Percentiles rank a stretch among this genome's conserved stretches.
Evolutionary conservation across 2,113 vertebrate genomes (phyloP).

Genomic region (Dasyurus viverrinus): DNA sequence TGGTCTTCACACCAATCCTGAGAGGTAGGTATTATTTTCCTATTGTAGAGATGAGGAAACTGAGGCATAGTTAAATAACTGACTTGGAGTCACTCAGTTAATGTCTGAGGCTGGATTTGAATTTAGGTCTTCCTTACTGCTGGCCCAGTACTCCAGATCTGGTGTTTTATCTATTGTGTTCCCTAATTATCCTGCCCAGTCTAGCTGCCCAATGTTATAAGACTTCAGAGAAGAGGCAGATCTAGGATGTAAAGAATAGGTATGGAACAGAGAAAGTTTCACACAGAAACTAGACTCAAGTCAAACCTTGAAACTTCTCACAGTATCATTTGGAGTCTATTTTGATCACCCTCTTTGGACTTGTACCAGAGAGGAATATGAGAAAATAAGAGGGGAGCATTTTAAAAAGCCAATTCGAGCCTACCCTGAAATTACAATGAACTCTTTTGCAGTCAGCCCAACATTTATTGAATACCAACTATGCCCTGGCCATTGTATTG

Average conservation of each 20-base stretch:
- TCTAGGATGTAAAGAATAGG: neutral
- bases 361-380: neutral
- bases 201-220: neutral
- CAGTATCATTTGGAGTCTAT: neutral
- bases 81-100: neutral
- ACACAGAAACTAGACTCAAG: neutral
- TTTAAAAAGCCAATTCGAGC: neutral
- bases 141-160: neutral
- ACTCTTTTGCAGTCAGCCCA: neutral
- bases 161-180: neutral
- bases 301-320: neutral
- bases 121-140: neutral
- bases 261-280: neutral
- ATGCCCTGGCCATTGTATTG: neutral
- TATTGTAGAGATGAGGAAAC: neutral
- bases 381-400: neutral
- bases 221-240: neutral
- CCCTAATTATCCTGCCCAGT: neutral
- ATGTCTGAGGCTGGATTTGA: neutral
- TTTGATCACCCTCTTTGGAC: neutral
- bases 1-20: neutral
- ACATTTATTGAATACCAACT: neutral
- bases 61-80: neutral
- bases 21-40: neutral
- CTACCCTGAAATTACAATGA: neutral